Percentiles rank a stretch among this genome's conserved stretches.
phyloP scores from a whole-genome alignment of 2,113 vertebrate species.

The Hemichromis elongatus region DNA sequence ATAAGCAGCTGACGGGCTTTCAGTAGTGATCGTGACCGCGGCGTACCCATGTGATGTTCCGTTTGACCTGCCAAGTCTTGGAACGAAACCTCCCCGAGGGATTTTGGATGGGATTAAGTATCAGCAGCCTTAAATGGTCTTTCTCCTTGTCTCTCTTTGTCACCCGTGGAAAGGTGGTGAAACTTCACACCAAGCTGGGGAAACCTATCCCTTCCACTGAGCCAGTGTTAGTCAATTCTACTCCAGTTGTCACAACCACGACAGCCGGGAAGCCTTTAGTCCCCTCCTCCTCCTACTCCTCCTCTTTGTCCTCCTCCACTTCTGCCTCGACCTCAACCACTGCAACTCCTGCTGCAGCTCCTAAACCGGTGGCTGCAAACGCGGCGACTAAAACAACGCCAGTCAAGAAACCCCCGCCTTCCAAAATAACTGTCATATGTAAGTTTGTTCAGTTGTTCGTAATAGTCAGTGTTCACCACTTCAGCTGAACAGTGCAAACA shows the following conservation, averaged over 20 bases:
- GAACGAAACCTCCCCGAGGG: conserved; percentile 1
- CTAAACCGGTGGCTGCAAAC: conserved; percentile 25
- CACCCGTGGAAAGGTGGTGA: conserved; percentile 75
- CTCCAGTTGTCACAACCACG: conserved; percentile 56
- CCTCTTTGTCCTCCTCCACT: background rate
- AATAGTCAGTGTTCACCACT: background rate
- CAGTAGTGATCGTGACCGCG: background rate
- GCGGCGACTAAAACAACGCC: background rate
- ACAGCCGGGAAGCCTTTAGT: conserved; percentile 53
- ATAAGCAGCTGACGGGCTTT: background rate
- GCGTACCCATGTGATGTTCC: background rate
- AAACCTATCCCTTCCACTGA: conserved; percentile 81
- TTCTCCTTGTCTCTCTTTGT: conserved; percentile 4
- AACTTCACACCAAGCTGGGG: conserved; percentile 81
- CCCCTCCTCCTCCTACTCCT: background rate
- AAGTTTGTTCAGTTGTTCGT: conserved; percentile 12
- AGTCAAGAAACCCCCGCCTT: conserved; percentile 47
- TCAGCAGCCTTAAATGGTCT: background rate
- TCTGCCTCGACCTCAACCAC: background rate
- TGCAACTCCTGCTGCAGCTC: background rate
- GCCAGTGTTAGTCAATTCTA: conserved; percentile 69
- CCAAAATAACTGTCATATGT: conserved; percentile 66
- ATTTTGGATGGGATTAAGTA: conserved; percentile 11
- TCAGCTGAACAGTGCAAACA: background rate
- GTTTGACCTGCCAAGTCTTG: background rate